A percentile compares a stretch with the other conserved stretches of the same genome.
These are phyloP conservation scores for Eremobia ochroleuca DNA, from an alignment of 2,888 invertebrate species.

Conservation along the genomic window DNA sequence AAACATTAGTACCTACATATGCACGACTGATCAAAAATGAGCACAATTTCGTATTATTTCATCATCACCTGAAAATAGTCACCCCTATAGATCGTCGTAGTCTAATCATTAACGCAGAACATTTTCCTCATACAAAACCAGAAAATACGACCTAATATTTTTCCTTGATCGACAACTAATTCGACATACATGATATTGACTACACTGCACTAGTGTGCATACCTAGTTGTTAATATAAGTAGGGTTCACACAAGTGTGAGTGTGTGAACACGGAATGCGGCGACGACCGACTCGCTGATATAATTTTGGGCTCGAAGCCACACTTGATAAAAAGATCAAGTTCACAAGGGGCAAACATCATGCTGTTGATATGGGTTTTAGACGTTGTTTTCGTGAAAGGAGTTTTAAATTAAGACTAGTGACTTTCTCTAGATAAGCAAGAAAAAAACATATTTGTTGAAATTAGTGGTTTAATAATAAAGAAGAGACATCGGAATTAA, in stretches of 20 bases:
- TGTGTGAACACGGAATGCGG: conserved; percentile 84
- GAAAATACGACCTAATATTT: conserved; percentile 16
- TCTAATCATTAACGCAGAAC: neutral
- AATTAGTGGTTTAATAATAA: neutral
- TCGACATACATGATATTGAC: conserved; percentile 37
- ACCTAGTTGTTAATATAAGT: conserved; percentile 32
- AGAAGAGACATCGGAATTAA: no score
- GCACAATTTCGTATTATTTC: neutral
- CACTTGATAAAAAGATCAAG: conserved; percentile 89
- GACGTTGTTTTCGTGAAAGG: conserved; percentile 63
- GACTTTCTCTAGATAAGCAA: conserved; percentile 10
- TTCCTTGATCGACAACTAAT: conserved; percentile 41
- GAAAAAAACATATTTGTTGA: neutral
- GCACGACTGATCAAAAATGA: neutral
- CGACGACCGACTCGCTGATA: conserved; percentile 80
- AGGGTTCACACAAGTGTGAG: conserved; percentile 69
- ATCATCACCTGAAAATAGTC: neutral
- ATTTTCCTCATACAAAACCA: conserved; percentile 13
- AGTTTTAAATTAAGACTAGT: conserved; percentile 23
- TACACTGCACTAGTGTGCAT: conserved; percentile 53
- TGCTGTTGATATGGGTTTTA: conserved; percentile 74
- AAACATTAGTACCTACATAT: neutral
- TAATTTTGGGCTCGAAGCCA: conserved; percentile 82
- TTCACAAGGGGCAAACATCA: conserved; percentile 85
- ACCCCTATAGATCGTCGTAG: no score